Evolutionary conservation across 1,140 invertebrate species (phyloP).

Genomic region (Leucophenga varia): DNA sequence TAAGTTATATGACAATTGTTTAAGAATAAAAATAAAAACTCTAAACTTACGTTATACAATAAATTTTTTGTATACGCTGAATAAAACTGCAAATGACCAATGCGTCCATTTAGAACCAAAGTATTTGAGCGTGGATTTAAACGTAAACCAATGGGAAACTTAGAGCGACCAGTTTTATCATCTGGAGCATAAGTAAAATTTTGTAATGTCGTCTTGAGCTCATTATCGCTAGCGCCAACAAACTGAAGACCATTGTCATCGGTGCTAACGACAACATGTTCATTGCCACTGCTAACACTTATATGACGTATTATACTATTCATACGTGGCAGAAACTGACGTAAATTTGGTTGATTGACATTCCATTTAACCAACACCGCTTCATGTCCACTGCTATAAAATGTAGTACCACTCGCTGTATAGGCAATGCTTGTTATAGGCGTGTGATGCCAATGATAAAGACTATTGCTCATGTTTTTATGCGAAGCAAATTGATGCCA

Average conservation of each 20-base stretch:
- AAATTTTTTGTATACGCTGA: constrained; percentile 66
- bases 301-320: constrained; percentile 70
- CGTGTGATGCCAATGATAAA: constrained; percentile 80
- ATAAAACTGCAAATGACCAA: constrained; percentile 82
- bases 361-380: constrained; percentile 80
- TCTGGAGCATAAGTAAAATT: constrained; percentile 66
- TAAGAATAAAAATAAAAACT: not conserved
- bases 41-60: constrained; percentile 70
- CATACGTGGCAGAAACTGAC: constrained; percentile 72
- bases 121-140: constrained; percentile 68
- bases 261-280: constrained; percentile 67
- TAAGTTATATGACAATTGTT: constrained; percentile 13
- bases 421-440: constrained; percentile 71
- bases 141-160: constrained; percentile 66
- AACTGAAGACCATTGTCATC: constrained; percentile 77
- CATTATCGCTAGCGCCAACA: constrained; percentile 62
- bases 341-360: constrained; percentile 56
- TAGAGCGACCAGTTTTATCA: constrained; percentile 42
- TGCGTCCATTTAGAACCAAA: constrained; percentile 74
- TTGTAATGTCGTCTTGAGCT: constrained; percentile 65
- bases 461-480: constrained; percentile 13
- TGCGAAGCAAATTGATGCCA: constrained; percentile 61
- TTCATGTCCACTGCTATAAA: constrained; percentile 79
- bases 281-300: constrained; percentile 66
- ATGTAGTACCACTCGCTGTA: constrained; percentile 65